Percentiles rank a stretch among this genome's conserved stretches.
phyloP scores from a whole-genome alignment of 2,888 invertebrate species.

The Epinotia brunnichana region DNA sequence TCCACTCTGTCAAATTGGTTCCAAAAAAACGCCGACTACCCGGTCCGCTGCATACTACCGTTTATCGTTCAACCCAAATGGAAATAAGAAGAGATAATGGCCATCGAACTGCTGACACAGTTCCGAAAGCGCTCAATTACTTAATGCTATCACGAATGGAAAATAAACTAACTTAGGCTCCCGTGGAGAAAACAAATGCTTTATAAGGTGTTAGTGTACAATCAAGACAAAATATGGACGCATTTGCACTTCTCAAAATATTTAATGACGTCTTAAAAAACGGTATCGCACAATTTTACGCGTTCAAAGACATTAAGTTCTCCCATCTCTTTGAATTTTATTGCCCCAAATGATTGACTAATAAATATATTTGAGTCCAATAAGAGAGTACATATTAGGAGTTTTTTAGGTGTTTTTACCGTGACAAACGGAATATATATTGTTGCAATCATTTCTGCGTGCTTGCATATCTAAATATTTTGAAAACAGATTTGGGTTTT shows the following conservation, averaged over 20 bases:
- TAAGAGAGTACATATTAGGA: neutral
- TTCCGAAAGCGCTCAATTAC: conserved; percentile 27
- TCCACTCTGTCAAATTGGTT: conserved; percentile 68
- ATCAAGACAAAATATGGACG: neutral
- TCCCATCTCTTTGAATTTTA: neutral
- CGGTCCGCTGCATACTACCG: conserved; percentile 37
- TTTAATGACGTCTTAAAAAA: neutral
- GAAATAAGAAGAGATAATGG: conserved; percentile 37
- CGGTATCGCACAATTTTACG: neutral
- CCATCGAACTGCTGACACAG: conserved; percentile 36
- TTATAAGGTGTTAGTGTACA: conserved; percentile 3
- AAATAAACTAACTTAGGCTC: conserved; percentile 22
- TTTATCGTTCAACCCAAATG: conserved; percentile 33
- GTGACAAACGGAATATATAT: neutral
- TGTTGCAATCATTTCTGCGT: no score
- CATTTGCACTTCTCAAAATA: neutral
- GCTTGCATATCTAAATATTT: neutral
- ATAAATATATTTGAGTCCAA: neutral
- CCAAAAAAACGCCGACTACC: conserved; percentile 48
- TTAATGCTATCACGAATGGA: conserved; percentile 34
- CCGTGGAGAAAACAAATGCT: conserved; percentile 7
- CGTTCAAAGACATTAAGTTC: neutral
- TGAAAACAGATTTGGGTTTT: neutral
- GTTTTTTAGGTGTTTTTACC: neutral
- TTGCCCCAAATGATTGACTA: neutral